Conservation (phyloP, 2,797 vertebrate genomes). For the Pangasius krempfi region DNA sequence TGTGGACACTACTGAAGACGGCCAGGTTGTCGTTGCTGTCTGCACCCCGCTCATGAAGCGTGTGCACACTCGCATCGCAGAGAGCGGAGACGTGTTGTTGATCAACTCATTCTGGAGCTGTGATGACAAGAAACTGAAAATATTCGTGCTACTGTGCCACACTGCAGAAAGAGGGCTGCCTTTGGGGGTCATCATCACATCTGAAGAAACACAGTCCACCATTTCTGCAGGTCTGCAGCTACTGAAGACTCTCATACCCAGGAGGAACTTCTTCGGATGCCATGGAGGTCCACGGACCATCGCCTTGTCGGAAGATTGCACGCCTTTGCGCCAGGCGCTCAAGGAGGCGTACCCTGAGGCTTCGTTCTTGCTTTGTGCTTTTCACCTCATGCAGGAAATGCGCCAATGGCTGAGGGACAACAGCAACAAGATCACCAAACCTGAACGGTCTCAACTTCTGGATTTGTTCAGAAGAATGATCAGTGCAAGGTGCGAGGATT, state of each 20-base stretch:
- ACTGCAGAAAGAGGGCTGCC: not conserved
- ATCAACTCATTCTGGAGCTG: not conserved
- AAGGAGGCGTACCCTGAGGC: not conserved
- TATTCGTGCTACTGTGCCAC: not conserved
- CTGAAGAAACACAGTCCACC: not conserved
- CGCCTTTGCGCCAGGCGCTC: not conserved
- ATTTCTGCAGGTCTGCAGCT: not conserved
- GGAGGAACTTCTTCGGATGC: not conserved
- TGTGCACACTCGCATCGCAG: not conserved
- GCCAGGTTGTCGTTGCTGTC: not conserved
- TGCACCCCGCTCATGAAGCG: not conserved
- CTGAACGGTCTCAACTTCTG: not conserved
- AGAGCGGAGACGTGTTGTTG: not conserved
- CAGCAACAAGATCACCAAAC: not conserved
- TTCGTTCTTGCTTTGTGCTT: constrained; percentile 1
- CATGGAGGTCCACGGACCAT: not conserved
- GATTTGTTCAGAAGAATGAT: not conserved
- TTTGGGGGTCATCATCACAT: not conserved
- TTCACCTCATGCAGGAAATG: not conserved
- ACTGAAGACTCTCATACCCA: not conserved
- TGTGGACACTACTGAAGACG: not conserved
- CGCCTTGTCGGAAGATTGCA: not conserved
- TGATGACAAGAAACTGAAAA: not conserved
- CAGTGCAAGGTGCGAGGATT: not conserved
- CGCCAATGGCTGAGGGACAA: not conserved